phyloP scores from a whole-genome alignment of 2,113 vertebrate species.

The Epinephelus fuscoguttatus region DNA sequence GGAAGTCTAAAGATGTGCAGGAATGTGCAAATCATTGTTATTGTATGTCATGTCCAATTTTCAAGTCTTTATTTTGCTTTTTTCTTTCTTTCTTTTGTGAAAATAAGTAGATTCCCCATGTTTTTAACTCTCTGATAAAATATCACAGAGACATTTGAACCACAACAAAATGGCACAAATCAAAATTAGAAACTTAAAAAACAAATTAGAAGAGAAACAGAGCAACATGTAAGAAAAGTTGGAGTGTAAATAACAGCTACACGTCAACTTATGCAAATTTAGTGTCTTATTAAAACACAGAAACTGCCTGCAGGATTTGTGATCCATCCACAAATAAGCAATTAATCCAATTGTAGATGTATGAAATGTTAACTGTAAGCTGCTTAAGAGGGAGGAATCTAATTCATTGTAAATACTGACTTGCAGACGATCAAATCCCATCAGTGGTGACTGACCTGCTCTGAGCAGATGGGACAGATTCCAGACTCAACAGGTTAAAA shows the following conservation, averaged over 20 bases:
- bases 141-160: not conserved
- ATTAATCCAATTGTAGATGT: slow-evolving; percentile 29
- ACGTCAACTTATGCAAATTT: not conserved
- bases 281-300: not conserved
- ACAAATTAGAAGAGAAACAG: not conserved
- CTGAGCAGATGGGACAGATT: not conserved
- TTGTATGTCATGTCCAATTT: not conserved
- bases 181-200: not conserved
- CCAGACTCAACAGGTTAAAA: not conserved
- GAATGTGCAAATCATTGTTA: too few relatives aligned
- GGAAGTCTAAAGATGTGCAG: too few relatives aligned
- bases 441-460: slow-evolving; percentile 16
- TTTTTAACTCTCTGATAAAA: not conserved
- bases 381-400: slow-evolving; percentile 22
- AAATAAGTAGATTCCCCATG: not conserved
- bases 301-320: not conserved
- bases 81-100: not conserved
- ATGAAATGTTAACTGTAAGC: slow-evolving; percentile 40
- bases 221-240: not conserved
- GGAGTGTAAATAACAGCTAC: not conserved
- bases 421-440: slow-evolving; percentile 30
- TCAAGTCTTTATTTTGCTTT: not conserved
- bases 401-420: slow-evolving; percentile 35
- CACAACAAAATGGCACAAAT: not conserved
- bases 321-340: not conserved